phyloP scores from a whole-genome alignment of 2,888 invertebrate species.

The Noctua janthina region DNA sequence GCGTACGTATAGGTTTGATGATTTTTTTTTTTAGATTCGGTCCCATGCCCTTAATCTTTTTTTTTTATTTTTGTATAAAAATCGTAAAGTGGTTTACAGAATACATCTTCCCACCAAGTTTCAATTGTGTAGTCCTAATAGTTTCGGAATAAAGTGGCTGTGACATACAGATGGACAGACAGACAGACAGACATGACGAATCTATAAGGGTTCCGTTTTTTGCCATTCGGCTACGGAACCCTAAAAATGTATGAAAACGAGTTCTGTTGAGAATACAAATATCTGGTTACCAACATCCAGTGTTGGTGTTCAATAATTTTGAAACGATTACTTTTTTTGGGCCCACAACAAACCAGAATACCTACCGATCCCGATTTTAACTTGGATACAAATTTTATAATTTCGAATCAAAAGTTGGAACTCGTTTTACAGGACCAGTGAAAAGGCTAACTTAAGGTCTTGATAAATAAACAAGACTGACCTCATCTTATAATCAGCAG shows the following conservation, averaged over 20 bases:
- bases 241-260: background rate
- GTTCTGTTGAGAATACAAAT: background rate
- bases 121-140: no score
- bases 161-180: no score
- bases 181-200: no score
- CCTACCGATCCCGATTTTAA: background rate
- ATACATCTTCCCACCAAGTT: no score
- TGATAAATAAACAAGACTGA: constrained; percentile 17
- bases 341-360: background rate
- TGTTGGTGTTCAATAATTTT: background rate
- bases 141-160: no score
- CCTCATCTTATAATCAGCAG: background rate
- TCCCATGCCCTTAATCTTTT: no score
- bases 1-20: no score
- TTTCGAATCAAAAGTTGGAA: background rate
- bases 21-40: no score
- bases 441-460: background rate
- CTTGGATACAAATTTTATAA: background rate
- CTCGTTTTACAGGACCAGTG: background rate
- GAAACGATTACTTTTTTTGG: background rate
- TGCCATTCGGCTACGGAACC: no score
- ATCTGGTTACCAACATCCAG: background rate
- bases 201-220: no score
- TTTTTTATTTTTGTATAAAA: no score
- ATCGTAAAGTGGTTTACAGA: no score